Evolutionary conservation across 2,888 invertebrate species (phyloP).

Genomic region (Nomada fucata): DNA sequence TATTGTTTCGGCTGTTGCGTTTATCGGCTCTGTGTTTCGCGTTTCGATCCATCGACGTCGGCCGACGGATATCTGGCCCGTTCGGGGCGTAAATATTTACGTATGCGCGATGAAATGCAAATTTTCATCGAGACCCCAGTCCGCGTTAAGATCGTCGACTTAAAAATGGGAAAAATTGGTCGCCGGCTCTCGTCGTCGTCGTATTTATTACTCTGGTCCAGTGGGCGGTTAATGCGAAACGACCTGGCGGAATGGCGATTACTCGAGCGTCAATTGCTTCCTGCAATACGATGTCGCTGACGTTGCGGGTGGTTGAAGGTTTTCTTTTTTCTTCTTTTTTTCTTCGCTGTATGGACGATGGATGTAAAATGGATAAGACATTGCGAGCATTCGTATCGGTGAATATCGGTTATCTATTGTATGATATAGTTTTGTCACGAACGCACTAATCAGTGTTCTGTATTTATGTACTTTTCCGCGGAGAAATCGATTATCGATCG

Average conservation of each 20-base stretch:
- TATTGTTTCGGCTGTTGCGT: constrained; percentile 42
- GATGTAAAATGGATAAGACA: not conserved
- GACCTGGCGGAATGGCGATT: constrained; percentile 37
- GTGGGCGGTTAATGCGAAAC: not conserved
- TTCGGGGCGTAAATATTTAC: constrained; percentile 54
- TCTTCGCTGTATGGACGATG: not conserved
- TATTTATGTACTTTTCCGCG: too few species aligned
- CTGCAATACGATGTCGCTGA: not conserved
- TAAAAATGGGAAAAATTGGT: constrained; percentile 20
- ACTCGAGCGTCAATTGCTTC: constrained; percentile 28
- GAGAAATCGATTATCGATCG: too few species aligned
- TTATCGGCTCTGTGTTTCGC: not conserved
- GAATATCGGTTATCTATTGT: too few species aligned
- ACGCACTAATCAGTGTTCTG: too few species aligned
- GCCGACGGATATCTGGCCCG: not conserved
- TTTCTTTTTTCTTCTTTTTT: not conserved
- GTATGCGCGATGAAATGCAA: constrained; percentile 59
- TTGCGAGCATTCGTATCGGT: not conserved
- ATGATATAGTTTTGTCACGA: too few species aligned
- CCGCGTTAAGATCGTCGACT: constrained; percentile 2
- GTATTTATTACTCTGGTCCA: constrained; percentile 30
- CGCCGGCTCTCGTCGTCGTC: not conserved
- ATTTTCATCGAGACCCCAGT: constrained; percentile 41
- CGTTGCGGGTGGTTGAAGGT: not conserved
- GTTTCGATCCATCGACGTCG: too few species aligned